Base-by-base conservation (phyloP, 2,888 invertebrate genomes). In the Tryphoninae sp. region DNA sequence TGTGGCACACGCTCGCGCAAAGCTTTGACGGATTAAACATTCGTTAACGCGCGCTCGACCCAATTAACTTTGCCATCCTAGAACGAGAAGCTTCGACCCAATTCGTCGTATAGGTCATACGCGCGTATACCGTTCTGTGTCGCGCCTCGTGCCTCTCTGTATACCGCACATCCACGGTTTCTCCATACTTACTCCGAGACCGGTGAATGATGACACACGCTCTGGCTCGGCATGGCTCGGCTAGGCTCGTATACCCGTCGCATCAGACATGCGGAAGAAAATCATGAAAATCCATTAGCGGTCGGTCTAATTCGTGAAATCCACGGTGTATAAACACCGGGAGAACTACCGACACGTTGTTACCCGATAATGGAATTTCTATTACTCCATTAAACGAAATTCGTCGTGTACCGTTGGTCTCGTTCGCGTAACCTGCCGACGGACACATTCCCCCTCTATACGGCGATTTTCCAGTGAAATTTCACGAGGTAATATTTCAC, bases 21-120 rank as follows among this genome's bases (percentile, higher is more conserved):
- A 84, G 85, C 86, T 86, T 87, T 86, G 86, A 87, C 86, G 86
- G 87, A 89, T 89, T 89, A 88, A 89, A 89, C 86, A 88, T 86
- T 88, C 86, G 86, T 87, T 88, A 87, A 87, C 84, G 76, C 83
- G 74, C 81, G 73, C 83, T 78, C 81, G 85, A 85, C 83, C 86
- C 85, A 88, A 88, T 88, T 88, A 88, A 87, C 86, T 77, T 76
- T 53, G 62, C 62, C 33, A 49, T 67, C 51, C 53, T 59, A 68
- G 79, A 71, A 72, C 71, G 59, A 55, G 62, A 40, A 40, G 65
- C 58, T 74, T 61, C 84, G 80, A 82, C 86, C 80, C 65, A 86
- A 81, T 86, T 86, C 80, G 81, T 71, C 81, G 33, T 33, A 26
- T 26, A 26, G 26, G 2, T 3, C 26, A 2, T 26, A 33, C 6